Evolutionary conservation across 1,140 invertebrate genomes (phyloP).

Genomic region (Eufriesea mexicana): DNA sequence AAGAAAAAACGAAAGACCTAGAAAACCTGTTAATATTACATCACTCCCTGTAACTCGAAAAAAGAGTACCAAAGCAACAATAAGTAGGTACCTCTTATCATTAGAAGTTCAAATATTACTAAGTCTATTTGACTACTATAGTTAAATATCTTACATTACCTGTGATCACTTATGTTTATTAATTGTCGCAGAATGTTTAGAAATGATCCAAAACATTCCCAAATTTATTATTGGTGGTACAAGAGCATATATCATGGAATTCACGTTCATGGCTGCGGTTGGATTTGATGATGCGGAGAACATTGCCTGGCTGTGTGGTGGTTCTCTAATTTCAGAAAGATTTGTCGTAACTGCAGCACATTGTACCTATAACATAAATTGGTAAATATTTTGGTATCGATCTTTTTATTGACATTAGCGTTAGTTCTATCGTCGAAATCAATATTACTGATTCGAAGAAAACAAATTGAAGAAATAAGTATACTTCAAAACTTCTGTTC

Average conservation of each 20-base stretch:
- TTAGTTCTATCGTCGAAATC: not conserved
- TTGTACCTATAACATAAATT: constrained; percentile 71
- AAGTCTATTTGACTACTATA: no score
- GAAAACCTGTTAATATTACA: no score
- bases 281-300: constrained; percentile 59
- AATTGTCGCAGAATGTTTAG: constrained; percentile 71
- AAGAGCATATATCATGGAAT: constrained; percentile 74
- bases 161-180: not conserved
- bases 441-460: not conserved
- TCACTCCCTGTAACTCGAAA: no score
- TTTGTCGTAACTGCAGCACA: constrained; percentile 83
- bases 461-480: no score
- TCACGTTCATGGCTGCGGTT: constrained; percentile 79
- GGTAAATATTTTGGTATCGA: constrained; percentile 48
- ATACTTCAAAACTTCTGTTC: not conserved
- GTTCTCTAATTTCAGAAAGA: constrained; percentile 80
- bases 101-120: not conserved
- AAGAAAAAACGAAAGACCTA: not conserved
- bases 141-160: no score
- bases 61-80: constrained; percentile 41
- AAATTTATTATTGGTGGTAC: constrained; percentile 78
- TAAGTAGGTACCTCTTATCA: constrained; percentile 39
- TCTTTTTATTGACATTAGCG: not conserved
- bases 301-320: constrained; percentile 78
- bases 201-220: constrained; percentile 63